A percentile compares a stretch with the other conserved stretches of the same genome.
Conservation (phyloP, 2,797 vertebrate species). For the Heterohyrax brucei region DNA sequence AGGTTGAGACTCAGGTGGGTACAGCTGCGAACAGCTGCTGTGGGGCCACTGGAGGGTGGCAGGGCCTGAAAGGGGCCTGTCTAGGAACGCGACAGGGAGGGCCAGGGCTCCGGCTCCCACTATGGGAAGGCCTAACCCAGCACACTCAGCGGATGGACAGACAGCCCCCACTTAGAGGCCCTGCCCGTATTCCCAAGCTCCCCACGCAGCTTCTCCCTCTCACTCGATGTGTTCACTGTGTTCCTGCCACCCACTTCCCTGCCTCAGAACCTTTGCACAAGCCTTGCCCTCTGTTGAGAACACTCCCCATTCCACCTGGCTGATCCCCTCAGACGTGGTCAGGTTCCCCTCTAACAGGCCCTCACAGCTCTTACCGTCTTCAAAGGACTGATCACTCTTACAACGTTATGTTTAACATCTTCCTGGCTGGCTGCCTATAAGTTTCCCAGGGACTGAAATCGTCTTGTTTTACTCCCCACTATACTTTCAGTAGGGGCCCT, state of each 20-base stretch:
- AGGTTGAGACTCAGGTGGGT: not conserved
- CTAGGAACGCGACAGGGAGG: too few species aligned
- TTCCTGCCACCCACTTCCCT: not conserved
- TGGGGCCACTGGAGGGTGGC: not conserved
- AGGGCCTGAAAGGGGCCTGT: not conserved
- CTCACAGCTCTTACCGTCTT: not conserved
- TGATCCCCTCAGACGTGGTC: not conserved
- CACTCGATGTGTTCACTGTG: not conserved
- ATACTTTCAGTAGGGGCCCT: too few species aligned
- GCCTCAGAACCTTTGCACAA: not conserved
- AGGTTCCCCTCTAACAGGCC: not conserved
- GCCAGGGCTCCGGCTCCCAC: too few species aligned
- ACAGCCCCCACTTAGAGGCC: not conserved
- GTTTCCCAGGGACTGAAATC: not conserved
- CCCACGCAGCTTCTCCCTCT: not conserved
- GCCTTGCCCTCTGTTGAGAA: not conserved
- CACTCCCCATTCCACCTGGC: not conserved
- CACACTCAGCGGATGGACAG: not conserved
- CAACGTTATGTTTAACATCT: not conserved
- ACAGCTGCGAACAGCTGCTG: not conserved
- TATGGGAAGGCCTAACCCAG: rapidly evolving
- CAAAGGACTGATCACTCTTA: not conserved
- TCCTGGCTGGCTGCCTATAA: not conserved
- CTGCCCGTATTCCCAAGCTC: not conserved
- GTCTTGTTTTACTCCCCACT: not conserved